These are phyloP conservation scores for Dermochelys coriacea DNA, from an alignment of 2,797 vertebrate genomes.

Conservation along the genomic window DNA sequence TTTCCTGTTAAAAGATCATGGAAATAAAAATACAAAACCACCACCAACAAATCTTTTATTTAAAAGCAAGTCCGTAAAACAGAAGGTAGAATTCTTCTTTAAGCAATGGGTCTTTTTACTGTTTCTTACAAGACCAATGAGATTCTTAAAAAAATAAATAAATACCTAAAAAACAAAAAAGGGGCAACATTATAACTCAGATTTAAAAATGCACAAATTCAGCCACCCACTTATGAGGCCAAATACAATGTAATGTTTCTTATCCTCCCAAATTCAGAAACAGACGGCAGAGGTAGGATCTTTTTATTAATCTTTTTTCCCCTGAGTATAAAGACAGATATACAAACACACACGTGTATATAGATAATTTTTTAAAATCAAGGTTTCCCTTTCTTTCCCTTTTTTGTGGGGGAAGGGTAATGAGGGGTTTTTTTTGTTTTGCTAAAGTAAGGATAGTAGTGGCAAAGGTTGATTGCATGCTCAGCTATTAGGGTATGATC, in stretches of 20 bases:
- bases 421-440: not conserved
- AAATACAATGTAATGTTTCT: slow-evolving; percentile 40
- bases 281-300: slow-evolving; percentile 3
- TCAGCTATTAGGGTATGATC: not conserved
- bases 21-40: slow-evolving; percentile 56
- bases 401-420: not conserved
- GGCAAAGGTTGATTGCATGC: not conserved
- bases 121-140: slow-evolving; percentile 68
- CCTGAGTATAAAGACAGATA: not conserved
- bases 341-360: not conserved
- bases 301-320: slow-evolving; percentile 8
- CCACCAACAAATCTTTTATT: slow-evolving; percentile 37
- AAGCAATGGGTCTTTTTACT: slow-evolving; percentile 67
- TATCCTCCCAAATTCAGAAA: slow-evolving; percentile 47
- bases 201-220: slow-evolving; percentile 46
- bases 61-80: slow-evolving; percentile 63
- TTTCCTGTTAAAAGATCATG: slow-evolving; percentile 70
- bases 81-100: slow-evolving; percentile 59
- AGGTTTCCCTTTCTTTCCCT: not conserved
- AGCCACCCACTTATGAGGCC: slow-evolving; percentile 4
- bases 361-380: not conserved
- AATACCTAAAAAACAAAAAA: slow-evolving; percentile 61
- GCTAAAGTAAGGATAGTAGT: not conserved
- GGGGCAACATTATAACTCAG: slow-evolving; percentile 45
- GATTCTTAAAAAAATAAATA: slow-evolving; percentile 66